Evolutionary conservation across 2,888 invertebrate species (phyloP).

Genomic region (Sabellastarte sp.): DNA sequence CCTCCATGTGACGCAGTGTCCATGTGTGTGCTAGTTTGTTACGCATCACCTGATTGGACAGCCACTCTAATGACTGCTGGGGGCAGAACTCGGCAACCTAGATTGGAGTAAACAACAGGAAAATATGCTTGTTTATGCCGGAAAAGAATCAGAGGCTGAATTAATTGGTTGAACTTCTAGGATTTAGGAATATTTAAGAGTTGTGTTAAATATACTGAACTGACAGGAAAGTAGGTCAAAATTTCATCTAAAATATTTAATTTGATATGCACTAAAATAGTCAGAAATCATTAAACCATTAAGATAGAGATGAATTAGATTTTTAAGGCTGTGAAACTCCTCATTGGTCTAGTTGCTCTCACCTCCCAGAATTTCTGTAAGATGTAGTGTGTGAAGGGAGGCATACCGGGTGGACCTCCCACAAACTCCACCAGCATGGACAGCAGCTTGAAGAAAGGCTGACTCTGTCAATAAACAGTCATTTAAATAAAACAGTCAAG

Average conservation of each 20-base stretch:
- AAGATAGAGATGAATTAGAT: background rate
- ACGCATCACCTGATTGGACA: conserved; percentile 68
- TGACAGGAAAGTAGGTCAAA: no score
- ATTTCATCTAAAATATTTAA: background rate
- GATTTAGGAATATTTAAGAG: no score
- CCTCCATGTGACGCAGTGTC: conserved; percentile 88
- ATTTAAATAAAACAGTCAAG: no score
- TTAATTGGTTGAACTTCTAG: no score
- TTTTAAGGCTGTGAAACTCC: background rate
- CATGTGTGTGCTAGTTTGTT: conserved; percentile 88
- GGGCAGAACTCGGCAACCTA: conserved; percentile 79
- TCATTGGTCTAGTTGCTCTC: conserved; percentile 22
- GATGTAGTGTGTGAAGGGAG: conserved; percentile 87
- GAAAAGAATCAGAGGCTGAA: no score
- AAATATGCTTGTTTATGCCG: no score
- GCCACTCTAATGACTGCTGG: conserved; percentile 89
- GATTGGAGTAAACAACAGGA: no score
- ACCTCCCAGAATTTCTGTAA: conserved; percentile 79
- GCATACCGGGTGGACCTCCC: conserved; percentile 77
- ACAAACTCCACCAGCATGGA: conserved; percentile 80
- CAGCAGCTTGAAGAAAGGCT: conserved; percentile 88
- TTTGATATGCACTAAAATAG: background rate
- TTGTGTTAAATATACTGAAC: no score
- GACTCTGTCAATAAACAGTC: no score
- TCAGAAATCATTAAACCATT: background rate